Percentiles rank a stretch among this genome's conserved stretches.
Evolutionary conservation across 1,140 invertebrate species (phyloP).

Genomic region (Lucilia cuprina): DNA sequence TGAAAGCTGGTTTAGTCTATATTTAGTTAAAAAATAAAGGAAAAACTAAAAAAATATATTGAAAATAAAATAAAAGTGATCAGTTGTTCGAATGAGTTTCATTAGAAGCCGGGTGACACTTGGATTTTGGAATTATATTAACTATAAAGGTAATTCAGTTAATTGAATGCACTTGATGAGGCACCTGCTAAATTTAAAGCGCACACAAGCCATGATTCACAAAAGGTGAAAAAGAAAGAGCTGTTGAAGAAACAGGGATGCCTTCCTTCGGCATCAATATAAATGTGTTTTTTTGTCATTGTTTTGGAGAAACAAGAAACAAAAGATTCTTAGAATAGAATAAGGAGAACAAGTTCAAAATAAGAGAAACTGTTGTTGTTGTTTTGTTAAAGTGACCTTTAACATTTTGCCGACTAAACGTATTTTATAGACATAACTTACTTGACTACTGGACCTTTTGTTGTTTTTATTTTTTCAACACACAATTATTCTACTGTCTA

Average conservation of each 20-base stretch:
- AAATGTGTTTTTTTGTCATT: slow-evolving; percentile 14
- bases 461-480: not conserved
- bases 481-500: slow-evolving; percentile 5
- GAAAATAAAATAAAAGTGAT: not conserved
- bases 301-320: not conserved
- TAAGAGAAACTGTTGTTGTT: not conserved
- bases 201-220: not conserved
- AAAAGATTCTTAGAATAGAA: slow-evolving; percentile 23
- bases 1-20: slow-evolving; percentile 12
- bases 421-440: not conserved
- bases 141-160: not conserved
- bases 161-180: not conserved
- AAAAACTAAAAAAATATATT: not conserved
- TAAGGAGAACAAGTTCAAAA: not conserved
- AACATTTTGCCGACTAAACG: slow-evolving; percentile 16
- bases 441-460: slow-evolving; percentile 22
- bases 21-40: not conserved
- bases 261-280: not conserved
- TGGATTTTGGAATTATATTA: not conserved
- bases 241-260: not conserved
- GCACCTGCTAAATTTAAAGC: slow-evolving; percentile 28
- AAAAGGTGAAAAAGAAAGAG: not conserved
- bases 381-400: not conserved
- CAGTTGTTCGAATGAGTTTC: not conserved
- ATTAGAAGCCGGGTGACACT: not conserved